A percentile compares a stretch with the other conserved stretches of the same genome.
Evolutionary conservation across 2,888 invertebrate species (phyloP).

Genomic region (Plutella xylostella): DNA sequence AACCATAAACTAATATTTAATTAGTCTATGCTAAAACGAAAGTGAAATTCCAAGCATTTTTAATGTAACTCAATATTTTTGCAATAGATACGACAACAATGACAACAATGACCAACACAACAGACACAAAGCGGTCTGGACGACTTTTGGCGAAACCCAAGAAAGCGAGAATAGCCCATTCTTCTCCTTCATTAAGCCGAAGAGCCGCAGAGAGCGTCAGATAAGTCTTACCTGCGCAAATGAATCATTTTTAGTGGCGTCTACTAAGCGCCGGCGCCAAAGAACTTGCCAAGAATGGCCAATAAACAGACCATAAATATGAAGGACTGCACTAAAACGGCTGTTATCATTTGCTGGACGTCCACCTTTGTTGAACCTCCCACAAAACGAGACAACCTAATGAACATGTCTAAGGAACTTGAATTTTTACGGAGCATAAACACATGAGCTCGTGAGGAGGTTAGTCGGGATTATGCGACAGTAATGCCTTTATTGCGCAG

Average conservation of each 20-base stretch:
- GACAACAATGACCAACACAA: background rate
- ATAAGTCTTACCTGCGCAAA: constrained; percentile 31
- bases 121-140: background rate
- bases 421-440: constrained; percentile 12
- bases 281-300: constrained; percentile 49
- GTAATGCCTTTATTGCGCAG: constrained; percentile 22
- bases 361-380: constrained; percentile 53
- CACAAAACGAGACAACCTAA: constrained; percentile 14
- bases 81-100: background rate
- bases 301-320: constrained; percentile 67
- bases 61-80: no score
- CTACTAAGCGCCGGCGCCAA: constrained; percentile 36
- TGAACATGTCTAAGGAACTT: constrained; percentile 56
- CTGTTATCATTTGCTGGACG: constrained; percentile 58
- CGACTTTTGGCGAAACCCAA: constrained; percentile 13
- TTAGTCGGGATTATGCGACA: constrained; percentile 7
- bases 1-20: no score
- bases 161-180: constrained; percentile 26
- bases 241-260: constrained; percentile 58
- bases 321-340: constrained; percentile 57
- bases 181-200: constrained; percentile 46
- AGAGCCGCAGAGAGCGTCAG: constrained; percentile 42
- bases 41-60: no score
- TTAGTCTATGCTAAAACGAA: no score
- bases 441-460: constrained; percentile 5